Evolutionary conservation across 2,888 invertebrate species (phyloP), one percentile per base, ranked within the genome.

Genomic region (Torymus tubicola): DNA sequence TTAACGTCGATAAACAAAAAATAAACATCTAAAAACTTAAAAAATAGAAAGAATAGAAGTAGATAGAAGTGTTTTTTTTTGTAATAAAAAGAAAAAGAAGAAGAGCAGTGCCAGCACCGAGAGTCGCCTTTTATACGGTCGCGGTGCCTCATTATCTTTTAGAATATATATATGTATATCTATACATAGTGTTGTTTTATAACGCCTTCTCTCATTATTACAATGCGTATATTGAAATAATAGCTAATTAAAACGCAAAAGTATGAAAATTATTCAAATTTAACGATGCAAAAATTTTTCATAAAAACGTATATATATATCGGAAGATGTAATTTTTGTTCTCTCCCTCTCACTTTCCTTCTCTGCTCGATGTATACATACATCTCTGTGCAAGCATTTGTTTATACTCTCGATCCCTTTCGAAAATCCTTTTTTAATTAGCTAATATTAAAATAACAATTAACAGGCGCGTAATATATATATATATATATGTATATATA

Each of bases 11-110:
- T 14, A 82, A 79, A 79, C 76, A 79, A 79, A 79, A 64, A 80
- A 77, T 76, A 79, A 76, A 79, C 68, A 76, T 81, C 76, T 76
- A 76, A 79, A 82, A 79, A 82, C 72, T 81, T 79, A 79, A 82
- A 79, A 76, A 81, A 73, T 68, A 31, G 42, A 8, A 67, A 50
- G 3, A 13, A 16, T 58, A 69, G 50, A 57, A 21, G 67, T 3
- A 78, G 52, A 60, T 63, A 12, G n/a, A 61, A 50, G n/a, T 42
- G 11, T 74, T 31, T 18, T 72, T 24, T 58, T 68, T 58, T n/a
- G 61, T 70, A 55, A 21, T 57, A 21, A 79, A 75, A 72, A 78
- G 42, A 31, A 16, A 57, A 63, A 79, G 65, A 69, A 71, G 71
- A 72, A 81, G 68, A 78, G 63, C 75, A 78, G 81, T 68, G 76